Conservation (phyloP, 2,113 vertebrate genomes). For the Cercocebus atys region DNA sequence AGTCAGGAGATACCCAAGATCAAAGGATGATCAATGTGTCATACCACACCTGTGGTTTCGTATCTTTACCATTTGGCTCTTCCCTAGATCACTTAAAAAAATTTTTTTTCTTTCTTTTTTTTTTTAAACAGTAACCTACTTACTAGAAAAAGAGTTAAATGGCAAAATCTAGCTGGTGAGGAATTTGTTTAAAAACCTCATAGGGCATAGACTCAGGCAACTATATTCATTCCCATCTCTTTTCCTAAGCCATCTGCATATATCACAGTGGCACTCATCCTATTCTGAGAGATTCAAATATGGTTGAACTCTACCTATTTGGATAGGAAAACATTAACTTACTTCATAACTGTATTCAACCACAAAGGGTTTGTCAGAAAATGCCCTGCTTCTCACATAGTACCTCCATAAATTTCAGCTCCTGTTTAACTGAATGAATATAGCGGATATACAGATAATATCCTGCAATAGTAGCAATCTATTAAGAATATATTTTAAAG, state of each 20-base stretch:
- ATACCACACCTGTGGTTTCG: background rate
- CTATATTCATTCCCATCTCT: background rate
- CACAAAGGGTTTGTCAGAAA: background rate
- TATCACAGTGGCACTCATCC: background rate
- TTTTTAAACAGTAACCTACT: background rate
- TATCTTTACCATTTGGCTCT: background rate
- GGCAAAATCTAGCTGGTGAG: background rate
- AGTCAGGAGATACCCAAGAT: background rate
- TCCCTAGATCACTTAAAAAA: background rate
- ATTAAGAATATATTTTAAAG: background rate
- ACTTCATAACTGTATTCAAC: conserved; percentile 7
- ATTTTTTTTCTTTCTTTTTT: background rate
- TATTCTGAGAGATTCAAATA: background rate
- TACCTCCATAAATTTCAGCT: background rate
- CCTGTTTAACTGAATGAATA: background rate
- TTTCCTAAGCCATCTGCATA: background rate
- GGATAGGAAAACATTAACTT: background rate
- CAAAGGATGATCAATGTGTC: background rate
- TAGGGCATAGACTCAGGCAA: background rate
- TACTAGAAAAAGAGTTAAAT: background rate
- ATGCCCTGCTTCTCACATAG: background rate
- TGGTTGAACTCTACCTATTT: background rate
- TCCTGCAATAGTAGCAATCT: background rate
- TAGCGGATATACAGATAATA: background rate
- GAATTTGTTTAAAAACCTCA: conserved; percentile 5